These are phyloP conservation scores for Centroberyx gerrardi DNA, from an alignment of 2,797 vertebrate species.

Conservation along the genomic window DNA sequence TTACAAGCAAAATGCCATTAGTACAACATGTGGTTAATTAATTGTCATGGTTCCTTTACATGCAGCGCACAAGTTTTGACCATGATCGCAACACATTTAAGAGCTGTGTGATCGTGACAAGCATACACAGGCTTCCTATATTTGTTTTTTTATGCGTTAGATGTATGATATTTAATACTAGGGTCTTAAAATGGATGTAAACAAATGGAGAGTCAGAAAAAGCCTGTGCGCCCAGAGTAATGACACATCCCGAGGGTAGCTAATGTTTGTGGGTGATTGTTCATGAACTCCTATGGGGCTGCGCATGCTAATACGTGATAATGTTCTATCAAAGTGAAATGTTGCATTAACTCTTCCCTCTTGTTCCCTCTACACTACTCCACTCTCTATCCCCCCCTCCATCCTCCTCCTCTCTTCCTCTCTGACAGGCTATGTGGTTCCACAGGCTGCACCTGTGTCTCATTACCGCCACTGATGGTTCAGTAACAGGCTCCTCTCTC, in stretches of 20 bases:
- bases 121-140: too few species aligned
- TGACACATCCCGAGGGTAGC: slow-evolving; percentile 55
- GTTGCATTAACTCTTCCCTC: slow-evolving; percentile 43
- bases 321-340: slow-evolving; percentile 68
- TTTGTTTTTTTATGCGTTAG: too few species aligned
- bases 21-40: too few species aligned
- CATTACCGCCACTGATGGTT: slow-evolving; percentile 78
- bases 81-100: too few species aligned
- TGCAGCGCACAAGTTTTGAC: background rate
- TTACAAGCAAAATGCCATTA: background rate
- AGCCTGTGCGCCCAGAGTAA: slow-evolving; percentile 47
- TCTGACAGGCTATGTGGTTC: slow-evolving; percentile 48
- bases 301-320: slow-evolving; percentile 72
- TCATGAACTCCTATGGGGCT: slow-evolving; percentile 56
- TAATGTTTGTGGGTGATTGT: slow-evolving; percentile 66
- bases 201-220: slow-evolving; percentile 55
- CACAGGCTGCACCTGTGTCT: slow-evolving; percentile 78
- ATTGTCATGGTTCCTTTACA: too few species aligned
- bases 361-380: slow-evolving; percentile 29
- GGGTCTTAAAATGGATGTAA: slow-evolving; percentile 63
- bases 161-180: background rate
- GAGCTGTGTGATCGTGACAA: too few species aligned
- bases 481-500: slow-evolving; percentile 68
- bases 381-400: slow-evolving; percentile 38
- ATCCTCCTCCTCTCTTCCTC: slow-evolving; percentile 31